These are phyloP conservation scores for Ophonus ardosiacus DNA, from an alignment of 2,888 invertebrate species.

Conservation along the genomic window DNA sequence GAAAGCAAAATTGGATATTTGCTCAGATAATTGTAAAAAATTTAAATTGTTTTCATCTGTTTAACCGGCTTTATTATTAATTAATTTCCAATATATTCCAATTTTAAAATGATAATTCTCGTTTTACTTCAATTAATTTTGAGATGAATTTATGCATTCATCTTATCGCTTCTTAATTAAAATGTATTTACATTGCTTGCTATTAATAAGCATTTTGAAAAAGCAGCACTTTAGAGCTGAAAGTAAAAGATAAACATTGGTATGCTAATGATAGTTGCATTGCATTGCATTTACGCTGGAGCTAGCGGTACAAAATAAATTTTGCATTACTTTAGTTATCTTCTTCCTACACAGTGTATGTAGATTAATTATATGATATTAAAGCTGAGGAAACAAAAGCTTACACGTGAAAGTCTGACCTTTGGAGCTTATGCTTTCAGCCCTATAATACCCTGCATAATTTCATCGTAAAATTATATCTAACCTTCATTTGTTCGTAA, in stretches of 20 bases:
- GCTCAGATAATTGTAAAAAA: no score
- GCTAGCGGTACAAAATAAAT: not conserved
- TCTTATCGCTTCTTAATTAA: not conserved
- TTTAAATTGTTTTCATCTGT: no score
- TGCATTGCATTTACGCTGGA: not conserved
- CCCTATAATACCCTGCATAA: conserved; percentile 6
- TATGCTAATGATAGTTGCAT: not conserved
- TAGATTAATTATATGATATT: conserved; percentile 33
- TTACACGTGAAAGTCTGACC: conserved; percentile 8
- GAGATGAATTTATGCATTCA: not conserved
- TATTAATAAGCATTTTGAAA: conserved; percentile 7
- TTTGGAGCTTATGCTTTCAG: conserved; percentile 5
- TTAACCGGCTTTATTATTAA: no score
- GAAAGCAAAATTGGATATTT: no score
- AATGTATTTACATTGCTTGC: not conserved
- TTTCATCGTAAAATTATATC: conserved; percentile 14
- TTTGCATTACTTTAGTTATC: conserved; percentile 29
- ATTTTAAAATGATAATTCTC: no score
- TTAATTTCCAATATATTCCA: no score
- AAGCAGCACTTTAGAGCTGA: not conserved
- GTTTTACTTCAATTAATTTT: not conserved
- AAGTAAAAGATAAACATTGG: not conserved
- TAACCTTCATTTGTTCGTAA: not conserved
- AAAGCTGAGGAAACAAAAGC: conserved; percentile 28
- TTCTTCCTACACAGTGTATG: conserved; percentile 11